Conservation (phyloP, 2,113 vertebrate species). For the Phylloscopus trochilus region DNA sequence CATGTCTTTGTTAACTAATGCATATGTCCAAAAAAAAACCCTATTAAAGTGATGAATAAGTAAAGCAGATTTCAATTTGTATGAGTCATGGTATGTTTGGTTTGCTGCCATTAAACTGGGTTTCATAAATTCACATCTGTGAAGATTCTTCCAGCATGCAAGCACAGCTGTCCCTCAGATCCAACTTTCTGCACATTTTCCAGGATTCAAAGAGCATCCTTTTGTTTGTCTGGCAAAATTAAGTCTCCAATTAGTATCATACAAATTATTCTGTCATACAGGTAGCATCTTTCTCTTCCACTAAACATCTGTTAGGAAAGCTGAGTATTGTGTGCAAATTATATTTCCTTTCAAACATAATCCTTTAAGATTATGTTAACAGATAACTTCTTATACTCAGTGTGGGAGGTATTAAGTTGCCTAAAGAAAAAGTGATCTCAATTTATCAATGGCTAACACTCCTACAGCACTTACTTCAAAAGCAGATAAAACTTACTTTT, state of each 20-base stretch:
- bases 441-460: background rate
- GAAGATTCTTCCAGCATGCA: slow-evolving; percentile 6
- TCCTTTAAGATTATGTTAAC: background rate
- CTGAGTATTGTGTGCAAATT: background rate
- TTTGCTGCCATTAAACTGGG: slow-evolving; percentile 10
- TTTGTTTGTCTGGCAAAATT: slow-evolving; percentile 34
- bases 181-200: background rate
- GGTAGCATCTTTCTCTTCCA: background rate
- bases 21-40: background rate
- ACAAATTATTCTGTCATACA: background rate
- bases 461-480: background rate
- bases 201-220: background rate
- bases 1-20: background rate
- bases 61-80: slow-evolving; percentile 15
- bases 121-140: slow-evolving; percentile 44
- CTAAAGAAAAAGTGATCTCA: background rate
- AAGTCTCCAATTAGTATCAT: background rate
- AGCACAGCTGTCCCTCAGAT: slow-evolving; percentile 36
- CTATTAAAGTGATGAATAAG: slow-evolving; percentile 23
- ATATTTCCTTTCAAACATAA: background rate
- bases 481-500: no score
- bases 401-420: background rate
- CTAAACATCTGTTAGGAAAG: background rate
- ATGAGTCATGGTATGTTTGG: slow-evolving; percentile 8
- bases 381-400: background rate